phyloP scores from a whole-genome alignment of 2,888 invertebrate genomes.

The Endomychus coccineus region DNA sequence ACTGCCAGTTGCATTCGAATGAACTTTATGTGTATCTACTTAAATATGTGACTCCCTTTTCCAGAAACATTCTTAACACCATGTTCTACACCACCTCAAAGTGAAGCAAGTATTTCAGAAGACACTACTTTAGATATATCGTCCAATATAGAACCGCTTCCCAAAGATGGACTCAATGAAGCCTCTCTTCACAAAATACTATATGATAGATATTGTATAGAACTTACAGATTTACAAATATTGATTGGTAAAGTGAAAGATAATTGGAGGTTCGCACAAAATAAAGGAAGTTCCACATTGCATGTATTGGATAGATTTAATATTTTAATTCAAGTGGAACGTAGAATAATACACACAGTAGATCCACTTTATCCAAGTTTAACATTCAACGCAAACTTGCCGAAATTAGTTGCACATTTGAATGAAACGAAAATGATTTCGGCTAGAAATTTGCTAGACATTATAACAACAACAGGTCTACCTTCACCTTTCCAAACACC shows the following conservation, averaged over 20 bases:
- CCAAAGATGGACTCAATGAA: constrained; percentile 45
- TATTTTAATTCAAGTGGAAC: constrained; percentile 60
- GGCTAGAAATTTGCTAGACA: constrained; percentile 51
- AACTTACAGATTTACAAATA: constrained; percentile 78
- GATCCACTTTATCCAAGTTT: constrained; percentile 85
- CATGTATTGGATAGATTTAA: constrained; percentile 65
- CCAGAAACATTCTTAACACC: constrained; percentile 71
- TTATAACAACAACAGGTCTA: constrained; percentile 39
- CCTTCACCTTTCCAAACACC: constrained; percentile 42
- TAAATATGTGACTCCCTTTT: no score
- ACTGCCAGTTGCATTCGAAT: not conserved
- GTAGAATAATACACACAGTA: constrained; percentile 70
- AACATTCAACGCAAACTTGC: constrained; percentile 77
- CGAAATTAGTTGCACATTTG: constrained; percentile 80
- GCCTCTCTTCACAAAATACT: constrained; percentile 58
- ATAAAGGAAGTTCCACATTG: constrained; percentile 73
- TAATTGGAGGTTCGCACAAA: constrained; percentile 82
- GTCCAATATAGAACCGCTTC: constrained; percentile 30
- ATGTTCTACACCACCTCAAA: constrained; percentile 80
- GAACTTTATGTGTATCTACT: no score
- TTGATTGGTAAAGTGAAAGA: constrained; percentile 83
- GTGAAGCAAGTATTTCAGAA: constrained; percentile 57
- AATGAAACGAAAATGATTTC: constrained; percentile 82
- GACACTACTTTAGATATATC: constrained; percentile 38
- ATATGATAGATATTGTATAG: constrained; percentile 72